Conservation (phyloP, 2,113 vertebrate genomes). For the Artemisiospiza belli region DNA sequence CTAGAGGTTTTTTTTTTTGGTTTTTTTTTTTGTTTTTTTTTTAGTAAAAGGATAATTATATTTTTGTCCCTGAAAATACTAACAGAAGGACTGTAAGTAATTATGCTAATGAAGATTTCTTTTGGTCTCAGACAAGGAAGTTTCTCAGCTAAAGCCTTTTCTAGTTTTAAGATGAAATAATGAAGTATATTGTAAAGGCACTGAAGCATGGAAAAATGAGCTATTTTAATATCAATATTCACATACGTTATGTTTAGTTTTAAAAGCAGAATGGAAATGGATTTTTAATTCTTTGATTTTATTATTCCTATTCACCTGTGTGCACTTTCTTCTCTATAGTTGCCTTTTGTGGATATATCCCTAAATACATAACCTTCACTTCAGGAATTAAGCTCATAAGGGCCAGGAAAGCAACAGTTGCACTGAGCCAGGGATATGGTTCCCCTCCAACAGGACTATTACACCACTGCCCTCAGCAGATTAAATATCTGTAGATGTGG, state of each 20-base stretch:
- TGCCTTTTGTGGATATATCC: not conserved
- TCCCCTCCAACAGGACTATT: not conserved
- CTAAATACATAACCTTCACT: not conserved
- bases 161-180: not conserved
- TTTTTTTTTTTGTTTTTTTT: not conserved
- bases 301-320: not conserved
- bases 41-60: not conserved
- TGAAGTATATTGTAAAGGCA: not conserved
- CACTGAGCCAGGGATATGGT: not conserved
- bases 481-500: not conserved
- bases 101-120: not conserved
- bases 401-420: not conserved
- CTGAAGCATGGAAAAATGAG: not conserved
- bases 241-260: not conserved
- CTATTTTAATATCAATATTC: not conserved
- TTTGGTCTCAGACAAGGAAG: not conserved
- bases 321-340: not conserved
- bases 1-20: not conserved
- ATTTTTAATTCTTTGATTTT: not conserved
- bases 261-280: not conserved
- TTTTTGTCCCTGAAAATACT: slow-evolving; percentile 8
- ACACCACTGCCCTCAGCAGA: not conserved
- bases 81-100: not conserved
- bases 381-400: not conserved
- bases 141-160: not conserved